Percentiles rank a stretch among this genome's conserved stretches.
Conservation (phyloP, 1,140 invertebrate genomes). For the Drosophila sulfurigaster region DNA sequence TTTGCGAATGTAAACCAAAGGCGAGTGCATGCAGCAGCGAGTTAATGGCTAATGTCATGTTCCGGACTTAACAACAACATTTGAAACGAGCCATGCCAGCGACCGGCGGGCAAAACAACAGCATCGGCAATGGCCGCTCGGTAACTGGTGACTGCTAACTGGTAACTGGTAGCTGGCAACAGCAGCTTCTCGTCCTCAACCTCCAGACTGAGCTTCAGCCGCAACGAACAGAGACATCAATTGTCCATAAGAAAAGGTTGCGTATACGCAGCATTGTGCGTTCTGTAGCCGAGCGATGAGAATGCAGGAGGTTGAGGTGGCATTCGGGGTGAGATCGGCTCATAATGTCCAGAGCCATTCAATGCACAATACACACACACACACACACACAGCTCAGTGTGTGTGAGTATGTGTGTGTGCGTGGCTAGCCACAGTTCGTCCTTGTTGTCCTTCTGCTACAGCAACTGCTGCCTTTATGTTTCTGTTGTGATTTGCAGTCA, state of each 20-base stretch:
- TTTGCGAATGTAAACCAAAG: slow-evolving; percentile 82
- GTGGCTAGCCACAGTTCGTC: slow-evolving; percentile 43
- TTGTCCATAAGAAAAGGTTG: slow-evolving; percentile 83
- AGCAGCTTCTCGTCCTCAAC: slow-evolving; percentile 20
- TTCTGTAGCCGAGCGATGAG: background rate
- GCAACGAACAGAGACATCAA: slow-evolving; percentile 70
- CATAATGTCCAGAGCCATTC: slow-evolving; percentile 57
- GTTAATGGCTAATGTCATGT: slow-evolving; percentile 84
- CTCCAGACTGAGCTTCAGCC: slow-evolving; percentile 10
- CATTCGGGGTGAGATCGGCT: slow-evolving; percentile 42
- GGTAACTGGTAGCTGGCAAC: slow-evolving; percentile 14
- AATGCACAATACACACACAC: slow-evolving; percentile 49
- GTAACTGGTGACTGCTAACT: slow-evolving; percentile 28
- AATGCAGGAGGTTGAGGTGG: background rate
- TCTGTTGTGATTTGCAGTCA: slow-evolving; percentile 82
- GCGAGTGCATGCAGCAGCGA: slow-evolving; percentile 78
- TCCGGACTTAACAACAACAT: slow-evolving; percentile 83
- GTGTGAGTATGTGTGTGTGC: slow-evolving; percentile 28
- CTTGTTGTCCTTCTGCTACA: slow-evolving; percentile 41
- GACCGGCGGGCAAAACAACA: slow-evolving; percentile 60
- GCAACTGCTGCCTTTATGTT: slow-evolving; percentile 69
- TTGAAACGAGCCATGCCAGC: slow-evolving; percentile 63
- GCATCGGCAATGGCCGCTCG: slow-evolving; percentile 28
- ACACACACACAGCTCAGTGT: background rate
- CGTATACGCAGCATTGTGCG: slow-evolving; percentile 72